Evolutionary conservation across 2,888 invertebrate genomes (phyloP), one percentile per base, ranked within the genome.

Genomic region (Calameuta pallipes): DNA sequence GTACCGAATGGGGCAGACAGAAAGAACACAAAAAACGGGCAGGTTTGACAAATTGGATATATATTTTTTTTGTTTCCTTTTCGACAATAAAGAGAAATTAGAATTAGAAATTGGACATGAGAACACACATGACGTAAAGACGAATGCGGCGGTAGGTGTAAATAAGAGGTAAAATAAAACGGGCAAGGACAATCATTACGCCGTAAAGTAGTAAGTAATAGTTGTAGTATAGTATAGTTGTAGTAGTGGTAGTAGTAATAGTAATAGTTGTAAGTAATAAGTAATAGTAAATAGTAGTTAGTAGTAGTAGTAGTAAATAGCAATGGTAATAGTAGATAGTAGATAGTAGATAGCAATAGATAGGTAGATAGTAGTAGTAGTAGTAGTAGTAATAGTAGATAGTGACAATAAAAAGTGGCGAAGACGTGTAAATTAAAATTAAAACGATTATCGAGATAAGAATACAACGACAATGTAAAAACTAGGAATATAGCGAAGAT

Each of bases 11-110:
- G 80, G 78, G 75, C 81, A 83, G 82, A 85, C 80, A 83, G 84
- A 86, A 87, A 87, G 85, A 86, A 89, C 83, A 86, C 84, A 87
- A 87, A 82, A 87, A 86, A 86, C 84, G 83, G 84, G 84, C 82
- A 87, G 86, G 84, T 90, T 89, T 85, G 79, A 85, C 85, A 85
- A 84, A 87, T 82, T 78, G 82, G 82, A 83, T 85, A 84, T 85
- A 85, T 85, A 83, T 86, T 82, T 85, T 85, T 76, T 81, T 81
- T 80, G 80, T 79, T 83, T 78, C 70, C 75, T 78, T 76, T 74
- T 73, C 79, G 80, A 82, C 78, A 79, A 77, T 82, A 78, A 82
- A 79, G 80, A 78, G 73, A 76, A 74, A 81, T 77, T 78, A 78
- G 75, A 76, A 78, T 80, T 73, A 82, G 80, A 80, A 79, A 81